phyloP scores from a whole-genome alignment of 2,797 vertebrate genomes.

The Octomys mimax region DNA sequence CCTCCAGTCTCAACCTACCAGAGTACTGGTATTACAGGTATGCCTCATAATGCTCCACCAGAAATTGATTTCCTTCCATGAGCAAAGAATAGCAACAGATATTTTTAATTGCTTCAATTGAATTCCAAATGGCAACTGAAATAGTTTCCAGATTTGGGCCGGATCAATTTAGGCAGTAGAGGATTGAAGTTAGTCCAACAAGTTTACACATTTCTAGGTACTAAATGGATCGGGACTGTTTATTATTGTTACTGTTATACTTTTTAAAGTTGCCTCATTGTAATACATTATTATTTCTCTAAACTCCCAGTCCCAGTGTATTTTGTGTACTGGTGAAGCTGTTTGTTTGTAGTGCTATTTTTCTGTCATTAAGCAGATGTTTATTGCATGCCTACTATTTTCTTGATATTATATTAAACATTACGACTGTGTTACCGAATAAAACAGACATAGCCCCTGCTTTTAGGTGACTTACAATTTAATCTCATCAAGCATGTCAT shows the following conservation, averaged over 20 bases:
- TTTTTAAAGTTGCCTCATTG: not conserved
- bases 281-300: not conserved
- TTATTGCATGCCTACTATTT: conserved; percentile 45
- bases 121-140: conserved; percentile 33
- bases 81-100: not conserved
- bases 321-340: not conserved
- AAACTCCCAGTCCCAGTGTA: not conserved
- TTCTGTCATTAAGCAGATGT: conserved; percentile 21
- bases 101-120: conserved; percentile 26
- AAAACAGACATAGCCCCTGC: not conserved
- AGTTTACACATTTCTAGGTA: conserved; percentile 40
- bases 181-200: conserved; percentile 15
- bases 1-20: not conserved
- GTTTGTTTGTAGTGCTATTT: not conserved
- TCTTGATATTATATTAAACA: not conserved
- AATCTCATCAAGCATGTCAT: conserved; percentile 50
- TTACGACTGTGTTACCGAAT: not conserved
- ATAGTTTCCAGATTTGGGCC: conserved; percentile 34
- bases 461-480: conserved; percentile 21
- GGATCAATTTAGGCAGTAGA: conserved; percentile 3
- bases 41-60: not conserved
- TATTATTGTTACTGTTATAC: not conserved
- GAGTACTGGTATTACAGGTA: not conserved
- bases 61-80: conserved; percentile 37
- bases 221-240: not conserved